Evolutionary conservation across 2,113 vertebrate species (phyloP).

Genomic region (Holacanthus passer): DNA sequence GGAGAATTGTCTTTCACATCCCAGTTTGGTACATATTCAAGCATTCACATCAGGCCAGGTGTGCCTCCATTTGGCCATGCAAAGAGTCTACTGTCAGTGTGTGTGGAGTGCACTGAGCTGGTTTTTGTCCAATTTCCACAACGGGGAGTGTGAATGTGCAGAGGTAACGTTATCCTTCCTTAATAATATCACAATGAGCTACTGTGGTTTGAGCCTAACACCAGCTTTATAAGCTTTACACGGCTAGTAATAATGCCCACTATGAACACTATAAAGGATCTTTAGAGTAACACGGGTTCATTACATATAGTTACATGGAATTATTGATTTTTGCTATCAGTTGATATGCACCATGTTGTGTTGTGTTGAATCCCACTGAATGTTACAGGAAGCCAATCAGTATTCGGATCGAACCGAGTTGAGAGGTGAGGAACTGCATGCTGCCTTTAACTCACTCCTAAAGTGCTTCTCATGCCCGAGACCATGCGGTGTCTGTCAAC

Average conservation of each 20-base stretch:
- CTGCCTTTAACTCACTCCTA: constrained; percentile 75
- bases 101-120: constrained; percentile 44
- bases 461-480: constrained; percentile 77
- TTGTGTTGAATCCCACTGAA: constrained; percentile 51
- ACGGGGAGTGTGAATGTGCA: constrained; percentile 60
- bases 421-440: constrained; percentile 73
- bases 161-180: constrained; percentile 63
- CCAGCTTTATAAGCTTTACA: constrained; percentile 58
- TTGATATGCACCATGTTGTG: constrained; percentile 67
- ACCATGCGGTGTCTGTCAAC: constrained; percentile 63
- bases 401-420: constrained; percentile 40
- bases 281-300: constrained; percentile 60
- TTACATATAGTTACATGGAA: constrained; percentile 49
- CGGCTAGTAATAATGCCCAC: constrained; percentile 56
- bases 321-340: constrained; percentile 48
- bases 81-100: constrained; percentile 61
- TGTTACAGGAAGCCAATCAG: constrained; percentile 54
- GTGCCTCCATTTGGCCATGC: constrained; percentile 81
- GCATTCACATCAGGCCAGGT: constrained; percentile 81
- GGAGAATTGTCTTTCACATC: constrained; percentile 74
- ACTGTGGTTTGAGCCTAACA: constrained; percentile 55
- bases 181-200: constrained; percentile 64
- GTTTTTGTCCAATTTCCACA: constrained; percentile 60
- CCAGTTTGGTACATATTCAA: constrained; percentile 75
- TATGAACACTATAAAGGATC: constrained; percentile 63